Base-by-base conservation (phyloP, 2,888 invertebrate species). In the Charanyca ferruginea region DNA sequence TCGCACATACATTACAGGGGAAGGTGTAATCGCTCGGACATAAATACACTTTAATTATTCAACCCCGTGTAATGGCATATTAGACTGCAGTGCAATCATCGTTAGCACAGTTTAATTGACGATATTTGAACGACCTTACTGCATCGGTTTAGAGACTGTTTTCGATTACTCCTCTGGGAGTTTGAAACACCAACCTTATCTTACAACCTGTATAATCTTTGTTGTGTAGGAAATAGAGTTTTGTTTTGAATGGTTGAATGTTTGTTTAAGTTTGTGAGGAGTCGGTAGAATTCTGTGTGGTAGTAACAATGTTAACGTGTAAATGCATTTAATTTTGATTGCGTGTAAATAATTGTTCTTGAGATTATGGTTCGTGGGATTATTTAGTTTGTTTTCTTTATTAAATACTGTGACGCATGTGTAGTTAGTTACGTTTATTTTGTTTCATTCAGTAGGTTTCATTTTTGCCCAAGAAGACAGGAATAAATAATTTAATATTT, bases 41-140 rank as follows among this genome's bases (percentile, higher is more conserved):
- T 78, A 74, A 81, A 81, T 65, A 68, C 64, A 62, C 51, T 60
- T 71, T 78, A 80, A 74, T 81, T 81, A 74, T 79, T 68, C 66
- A 74, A 59, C 63, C 61, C 61, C 52, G 38, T 80, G 51, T 70
- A 77, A 77, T 73, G 32, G 62, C 70, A 53, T 73, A 69, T 77
- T 63, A 77, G 52, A 47, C 49, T 81, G 74, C 66, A 67, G 60
- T 71, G 68, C 76, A 81, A 81, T 80, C 72, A 78, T 80, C 75
- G 72, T 75, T 75, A 81, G 63, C 63, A 70, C 58, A 55, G 23
- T 73, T 81, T 66, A 73, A 75, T 75, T 81, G 67, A 66, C 66
- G 57, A 61, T 55, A 57, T 63, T 20, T 18, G 60, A 59, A 72
- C 62, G 35, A 67, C 55, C 61, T 57, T 79, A 79, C 54, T 42